These are phyloP conservation scores for Odontesthes bonariensis DNA, from an alignment of 2,113 vertebrate species.

Conservation along the genomic window DNA sequence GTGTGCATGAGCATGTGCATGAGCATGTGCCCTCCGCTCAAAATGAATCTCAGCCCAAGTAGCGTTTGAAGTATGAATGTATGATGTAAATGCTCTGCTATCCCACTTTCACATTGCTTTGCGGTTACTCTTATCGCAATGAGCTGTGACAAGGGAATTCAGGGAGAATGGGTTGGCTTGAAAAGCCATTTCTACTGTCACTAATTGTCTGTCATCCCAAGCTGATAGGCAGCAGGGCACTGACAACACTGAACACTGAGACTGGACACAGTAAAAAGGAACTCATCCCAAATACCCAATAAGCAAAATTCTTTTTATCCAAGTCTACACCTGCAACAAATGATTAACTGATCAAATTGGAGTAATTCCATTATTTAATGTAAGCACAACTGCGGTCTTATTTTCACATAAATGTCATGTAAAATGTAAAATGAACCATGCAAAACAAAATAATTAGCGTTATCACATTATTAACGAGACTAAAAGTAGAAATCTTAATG, in stretches of 20 bases:
- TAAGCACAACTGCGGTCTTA: too few relatives aligned
- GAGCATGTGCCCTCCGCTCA: background rate
- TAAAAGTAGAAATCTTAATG: too few relatives aligned
- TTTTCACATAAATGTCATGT: too few relatives aligned
- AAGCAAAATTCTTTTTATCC: background rate
- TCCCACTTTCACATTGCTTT: slow-evolving; percentile 40
- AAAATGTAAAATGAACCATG: too few relatives aligned
- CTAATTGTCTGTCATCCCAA: slow-evolving; percentile 57
- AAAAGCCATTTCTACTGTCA: slow-evolving; percentile 50
- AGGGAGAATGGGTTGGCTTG: slow-evolving; percentile 49
- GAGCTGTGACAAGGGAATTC: slow-evolving; percentile 65
- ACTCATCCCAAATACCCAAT: background rate
- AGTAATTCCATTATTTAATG: background rate
- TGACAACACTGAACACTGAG: slow-evolving; percentile 39
- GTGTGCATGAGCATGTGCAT: too few relatives aligned
- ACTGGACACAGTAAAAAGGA: slow-evolving; percentile 20
- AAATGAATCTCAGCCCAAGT: slow-evolving; percentile 52
- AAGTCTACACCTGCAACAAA: background rate
- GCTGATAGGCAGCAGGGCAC: slow-evolving; percentile 46
- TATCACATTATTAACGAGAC: too few relatives aligned
- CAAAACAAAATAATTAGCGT: too few relatives aligned
- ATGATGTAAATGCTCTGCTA: slow-evolving; percentile 42
- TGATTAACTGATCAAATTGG: background rate
- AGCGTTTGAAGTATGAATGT: slow-evolving; percentile 69
- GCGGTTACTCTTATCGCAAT: slow-evolving; percentile 40